Percentiles rank a stretch among this genome's conserved stretches.
Conservation (phyloP, 1,140 invertebrate genomes). For the Adoxophyes honmai region DNA sequence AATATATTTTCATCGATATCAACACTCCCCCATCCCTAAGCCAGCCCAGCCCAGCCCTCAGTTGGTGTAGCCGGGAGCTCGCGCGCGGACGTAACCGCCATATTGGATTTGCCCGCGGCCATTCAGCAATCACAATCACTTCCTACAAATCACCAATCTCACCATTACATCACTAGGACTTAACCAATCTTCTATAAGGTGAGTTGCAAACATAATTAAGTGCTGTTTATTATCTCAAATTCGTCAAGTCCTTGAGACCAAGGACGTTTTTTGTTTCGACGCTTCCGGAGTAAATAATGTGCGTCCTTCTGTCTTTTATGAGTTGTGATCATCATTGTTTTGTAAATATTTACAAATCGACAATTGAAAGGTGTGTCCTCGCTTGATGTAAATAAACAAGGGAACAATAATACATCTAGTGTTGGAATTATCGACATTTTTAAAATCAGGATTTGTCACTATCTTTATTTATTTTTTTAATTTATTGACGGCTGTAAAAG, state of each 20-base stretch:
- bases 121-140: slow-evolving; percentile 39
- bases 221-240: too few relatives aligned
- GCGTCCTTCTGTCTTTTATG: background rate
- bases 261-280: slow-evolving; percentile 12
- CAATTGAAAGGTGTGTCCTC: too few relatives aligned
- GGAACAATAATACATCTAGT: too few relatives aligned
- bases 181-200: too few relatives aligned
- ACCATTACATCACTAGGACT: too few relatives aligned
- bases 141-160: background rate
- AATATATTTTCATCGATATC: slow-evolving; percentile 30
- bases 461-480: too few relatives aligned
- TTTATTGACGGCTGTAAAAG: too few relatives aligned
- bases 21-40: slow-evolving; percentile 25
- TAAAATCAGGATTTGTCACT: too few relatives aligned
- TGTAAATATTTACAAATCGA: too few relatives aligned
- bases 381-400: too few relatives aligned
- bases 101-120: slow-evolving; percentile 43
- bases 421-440: too few relatives aligned
- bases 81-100: slow-evolving; percentile 45
- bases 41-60: slow-evolving; percentile 51
- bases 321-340: too few relatives aligned
- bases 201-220: background rate
- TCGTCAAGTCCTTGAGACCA: background rate
- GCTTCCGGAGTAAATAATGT: slow-evolving; percentile 7
- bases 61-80: slow-evolving; percentile 43